A percentile compares a stretch with the other conserved stretches of the same genome.
These are phyloP conservation scores for Scolopax rusticola DNA, from an alignment of 2,797 vertebrate genomes.

Conservation along the genomic window DNA sequence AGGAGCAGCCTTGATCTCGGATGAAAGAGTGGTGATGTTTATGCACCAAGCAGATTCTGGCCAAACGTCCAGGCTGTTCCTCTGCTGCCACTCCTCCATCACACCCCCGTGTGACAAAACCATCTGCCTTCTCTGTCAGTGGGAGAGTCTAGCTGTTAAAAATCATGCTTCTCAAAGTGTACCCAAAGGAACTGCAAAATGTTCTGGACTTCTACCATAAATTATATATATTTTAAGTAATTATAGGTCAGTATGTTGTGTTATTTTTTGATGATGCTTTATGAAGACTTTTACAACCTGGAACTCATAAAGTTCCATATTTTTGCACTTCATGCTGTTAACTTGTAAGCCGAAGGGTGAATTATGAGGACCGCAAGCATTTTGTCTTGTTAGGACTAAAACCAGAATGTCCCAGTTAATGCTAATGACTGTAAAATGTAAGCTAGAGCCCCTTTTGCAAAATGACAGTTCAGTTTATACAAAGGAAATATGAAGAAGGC, in stretches of 20 bases:
- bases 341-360: not conserved
- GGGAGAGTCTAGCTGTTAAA: not conserved
- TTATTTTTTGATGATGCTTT: not conserved
- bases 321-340: not conserved
- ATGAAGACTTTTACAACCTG: not conserved
- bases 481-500: not conserved
- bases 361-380: not conserved
- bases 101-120: accelerated
- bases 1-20: not conserved
- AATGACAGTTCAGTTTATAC: not conserved
- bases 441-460: not conserved
- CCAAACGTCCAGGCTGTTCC: not conserved
- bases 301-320: not conserved
- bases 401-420: not conserved
- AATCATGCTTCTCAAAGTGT: not conserved
- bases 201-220: not conserved
- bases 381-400: not conserved
- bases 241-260: not conserved
- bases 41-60: not conserved
- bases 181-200: not conserved
- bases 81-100: not conserved
- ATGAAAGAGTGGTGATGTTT: not conserved
- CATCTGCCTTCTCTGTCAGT: not conserved
- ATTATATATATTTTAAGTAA: not conserved
- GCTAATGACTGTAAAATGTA: not conserved